Base-by-base conservation (phyloP, 2,888 invertebrate genomes). In the Ephialtes manifestator region DNA sequence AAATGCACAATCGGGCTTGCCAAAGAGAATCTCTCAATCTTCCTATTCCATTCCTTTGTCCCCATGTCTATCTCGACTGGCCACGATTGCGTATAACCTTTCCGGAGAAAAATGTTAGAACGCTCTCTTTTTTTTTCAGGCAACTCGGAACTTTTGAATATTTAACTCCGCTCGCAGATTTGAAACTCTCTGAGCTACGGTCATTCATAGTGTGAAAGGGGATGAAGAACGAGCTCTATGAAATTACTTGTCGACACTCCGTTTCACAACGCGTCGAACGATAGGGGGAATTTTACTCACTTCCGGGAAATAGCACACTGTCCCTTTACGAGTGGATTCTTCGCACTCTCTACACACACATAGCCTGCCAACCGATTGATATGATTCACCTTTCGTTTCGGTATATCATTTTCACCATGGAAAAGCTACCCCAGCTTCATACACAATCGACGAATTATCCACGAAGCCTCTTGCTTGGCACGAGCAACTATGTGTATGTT, bases 361-460 rank as follows among this genome's bases (percentile, higher is more conserved):
- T 68, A 10, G 20, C 24, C 39, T 78, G 70, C 70, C 7, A 63
- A 75, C 51, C 68, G 70, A 83, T 83, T 83, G 74, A 83, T 83
- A 74, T 60, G 68, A 74, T 79, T 79, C 67, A 39, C 55, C 68
- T 70, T 60, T 51, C 71, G 35, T 48, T 67, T n/a, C 55, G 58
- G 67, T 80, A 60, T 68, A 76, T 80, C 48, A 67, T 68, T 81
- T 77, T 31, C 48, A 7, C 24, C n/a, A 15, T 63, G 15, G 48
- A 74, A 46, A 60, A 60, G 46, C 48, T 46, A 15, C 71, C 53
- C 71, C 11, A 43, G 43, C 18, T 55, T 39, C 71, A 31, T 60
- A 4, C 63, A 72, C 72, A 68, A 80, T 68, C 67, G 72, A 76
- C 80, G 77, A 84, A 81, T 84, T 84, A 81, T 78, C 76, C 31